Conservation (phyloP, 2,113 vertebrate species). For the Cranoglanis bouderius region DNA sequence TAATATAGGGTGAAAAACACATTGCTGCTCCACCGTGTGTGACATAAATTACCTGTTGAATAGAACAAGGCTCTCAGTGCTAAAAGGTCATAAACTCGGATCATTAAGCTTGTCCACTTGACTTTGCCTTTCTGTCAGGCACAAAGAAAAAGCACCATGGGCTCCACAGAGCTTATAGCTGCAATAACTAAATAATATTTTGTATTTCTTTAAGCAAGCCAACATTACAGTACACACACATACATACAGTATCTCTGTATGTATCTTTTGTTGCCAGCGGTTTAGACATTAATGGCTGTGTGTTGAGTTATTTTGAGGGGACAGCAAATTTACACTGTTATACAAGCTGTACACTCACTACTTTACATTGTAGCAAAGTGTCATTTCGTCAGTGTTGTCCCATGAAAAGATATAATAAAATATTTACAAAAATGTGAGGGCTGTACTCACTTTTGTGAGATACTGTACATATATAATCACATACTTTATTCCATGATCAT, state of each 20-base stretch:
- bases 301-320: too few species aligned
- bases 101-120: constrained; percentile 69
- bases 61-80: constrained; percentile 70
- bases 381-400: too few species aligned
- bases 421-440: too few species aligned
- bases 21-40: constrained; percentile 48
- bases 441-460: too few species aligned
- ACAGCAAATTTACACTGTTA: too few species aligned
- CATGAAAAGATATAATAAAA: too few species aligned
- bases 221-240: background rate
- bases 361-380: too few species aligned
- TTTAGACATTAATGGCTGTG: too few species aligned
- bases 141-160: constrained; percentile 13
- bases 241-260: too few species aligned
- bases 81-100: constrained; percentile 76
- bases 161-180: background rate
- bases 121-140: constrained; percentile 41
- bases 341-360: too few species aligned
- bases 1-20: constrained; percentile 59
- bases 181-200: background rate
- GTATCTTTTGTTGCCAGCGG: too few species aligned
- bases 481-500: background rate
- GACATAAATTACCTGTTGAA: constrained; percentile 64
- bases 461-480: too few species aligned
- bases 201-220: background rate